These are phyloP conservation scores for Anarrhichthys ocellatus DNA, from an alignment of 2,113 vertebrate species.

Conservation along the genomic window DNA sequence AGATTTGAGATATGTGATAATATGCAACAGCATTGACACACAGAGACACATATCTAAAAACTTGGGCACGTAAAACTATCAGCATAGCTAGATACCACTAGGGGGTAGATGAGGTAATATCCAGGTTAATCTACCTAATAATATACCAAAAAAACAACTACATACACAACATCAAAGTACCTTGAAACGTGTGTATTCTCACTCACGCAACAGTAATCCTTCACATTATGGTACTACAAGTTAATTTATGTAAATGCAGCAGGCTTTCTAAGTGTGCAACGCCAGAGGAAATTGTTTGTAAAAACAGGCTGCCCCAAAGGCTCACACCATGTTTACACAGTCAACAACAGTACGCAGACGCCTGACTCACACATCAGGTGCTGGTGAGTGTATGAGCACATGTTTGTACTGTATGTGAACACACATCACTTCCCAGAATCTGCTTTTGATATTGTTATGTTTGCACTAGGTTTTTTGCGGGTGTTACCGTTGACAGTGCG, in stretches of 20 bases:
- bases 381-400: neutral
- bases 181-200: neutral
- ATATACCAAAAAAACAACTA: neutral
- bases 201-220: neutral
- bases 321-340: constrained; percentile 53
- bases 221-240: constrained; percentile 8
- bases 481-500: constrained; percentile 87
- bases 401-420: constrained; percentile 26
- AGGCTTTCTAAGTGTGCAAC: constrained; percentile 8
- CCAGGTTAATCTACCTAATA: neutral
- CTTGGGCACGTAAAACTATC: neutral
- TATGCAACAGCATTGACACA: neutral
- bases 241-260: constrained; percentile 27
- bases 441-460: neutral
- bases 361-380: constrained; percentile 23
- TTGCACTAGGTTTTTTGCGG: neutral
- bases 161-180: neutral
- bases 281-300: neutral
- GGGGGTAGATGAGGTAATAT: neutral
- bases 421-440: constrained; percentile 5
- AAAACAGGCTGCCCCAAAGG: constrained; percentile 9
- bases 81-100: neutral
- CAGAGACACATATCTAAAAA: neutral
- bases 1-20: neutral
- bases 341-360: constrained; percentile 36